Evolutionary conservation across 2,888 invertebrate genomes (phyloP).

Genomic region (Papilio elwesi): DNA sequence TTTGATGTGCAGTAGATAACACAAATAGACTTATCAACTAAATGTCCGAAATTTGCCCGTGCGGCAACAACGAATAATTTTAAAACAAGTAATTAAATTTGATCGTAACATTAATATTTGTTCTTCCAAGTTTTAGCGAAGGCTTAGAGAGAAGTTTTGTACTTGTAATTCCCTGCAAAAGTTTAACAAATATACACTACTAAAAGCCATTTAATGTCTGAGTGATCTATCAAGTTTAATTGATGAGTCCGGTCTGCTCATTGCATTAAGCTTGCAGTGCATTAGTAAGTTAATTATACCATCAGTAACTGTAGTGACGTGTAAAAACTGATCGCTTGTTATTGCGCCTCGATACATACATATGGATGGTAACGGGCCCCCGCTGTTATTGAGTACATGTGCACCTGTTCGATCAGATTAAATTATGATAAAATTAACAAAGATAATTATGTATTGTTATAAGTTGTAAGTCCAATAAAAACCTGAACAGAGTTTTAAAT

Average conservation of each 20-base stretch:
- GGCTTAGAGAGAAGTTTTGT: too few species aligned
- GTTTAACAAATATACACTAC: too few species aligned
- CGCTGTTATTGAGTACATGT: background rate
- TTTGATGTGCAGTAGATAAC: background rate
- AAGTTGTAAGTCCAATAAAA: background rate
- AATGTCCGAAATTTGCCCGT: too few species aligned
- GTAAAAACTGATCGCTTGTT: conserved; percentile 31
- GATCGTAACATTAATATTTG: too few species aligned
- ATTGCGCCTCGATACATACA: conserved; percentile 28
- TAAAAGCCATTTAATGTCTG: too few species aligned
- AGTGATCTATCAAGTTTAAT: background rate
- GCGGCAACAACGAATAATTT: too few species aligned
- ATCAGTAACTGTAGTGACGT: conserved; percentile 30
- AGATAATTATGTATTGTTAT: background rate
- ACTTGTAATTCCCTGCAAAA: too few species aligned
- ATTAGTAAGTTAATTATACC: conserved; percentile 33
- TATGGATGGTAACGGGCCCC: conserved; percentile 28
- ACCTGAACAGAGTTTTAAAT: background rate
- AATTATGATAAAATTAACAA: background rate
- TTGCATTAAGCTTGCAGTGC: conserved; percentile 2
- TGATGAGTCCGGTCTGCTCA: background rate
- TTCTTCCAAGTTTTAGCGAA: too few species aligned
- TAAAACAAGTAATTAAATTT: too few species aligned
- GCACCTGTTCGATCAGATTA: conserved; percentile 9
- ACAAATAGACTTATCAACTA: background rate